phyloP scores from a whole-genome alignment of 2,113 vertebrate species.

The Dipodomys stephensi region DNA sequence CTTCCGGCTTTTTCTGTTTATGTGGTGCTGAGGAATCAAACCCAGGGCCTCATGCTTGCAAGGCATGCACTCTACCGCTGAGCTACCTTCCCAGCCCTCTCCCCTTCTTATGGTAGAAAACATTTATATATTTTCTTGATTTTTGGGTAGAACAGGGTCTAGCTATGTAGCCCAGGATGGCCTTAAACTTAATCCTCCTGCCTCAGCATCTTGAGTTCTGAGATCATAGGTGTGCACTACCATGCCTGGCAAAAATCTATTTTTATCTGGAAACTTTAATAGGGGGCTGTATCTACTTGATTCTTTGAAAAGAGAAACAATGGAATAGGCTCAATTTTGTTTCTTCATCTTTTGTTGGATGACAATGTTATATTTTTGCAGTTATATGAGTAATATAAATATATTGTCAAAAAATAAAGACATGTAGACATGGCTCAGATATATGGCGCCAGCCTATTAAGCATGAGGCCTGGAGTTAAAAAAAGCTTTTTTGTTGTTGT shows the following conservation, averaged over 20 bases:
- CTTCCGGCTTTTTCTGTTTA: too few species aligned
- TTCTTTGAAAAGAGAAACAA: not conserved
- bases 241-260: not conserved
- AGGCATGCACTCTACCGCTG: too few species aligned
- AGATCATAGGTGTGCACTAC: not conserved
- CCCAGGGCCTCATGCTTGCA: too few species aligned
- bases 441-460: too few species aligned
- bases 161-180: not conserved
- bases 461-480: too few species aligned
- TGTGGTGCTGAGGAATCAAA: too few species aligned
- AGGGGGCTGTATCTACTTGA: not conserved
- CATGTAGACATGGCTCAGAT: too few species aligned
- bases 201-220: not conserved
- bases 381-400: not conserved
- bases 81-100: not conserved
- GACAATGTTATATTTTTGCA: constrained; percentile 10
- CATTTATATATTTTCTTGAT: not conserved
- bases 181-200: not conserved
- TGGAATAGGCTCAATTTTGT: constrained; percentile 18
- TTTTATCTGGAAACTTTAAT: not conserved
- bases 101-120: not conserved
- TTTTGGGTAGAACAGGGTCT: not conserved
- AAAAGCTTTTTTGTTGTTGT: too few species aligned
- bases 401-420: not conserved
- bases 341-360: constrained; percentile 6